phyloP scores from a whole-genome alignment of 2,113 vertebrate species.

The Saiga tatarica region DNA sequence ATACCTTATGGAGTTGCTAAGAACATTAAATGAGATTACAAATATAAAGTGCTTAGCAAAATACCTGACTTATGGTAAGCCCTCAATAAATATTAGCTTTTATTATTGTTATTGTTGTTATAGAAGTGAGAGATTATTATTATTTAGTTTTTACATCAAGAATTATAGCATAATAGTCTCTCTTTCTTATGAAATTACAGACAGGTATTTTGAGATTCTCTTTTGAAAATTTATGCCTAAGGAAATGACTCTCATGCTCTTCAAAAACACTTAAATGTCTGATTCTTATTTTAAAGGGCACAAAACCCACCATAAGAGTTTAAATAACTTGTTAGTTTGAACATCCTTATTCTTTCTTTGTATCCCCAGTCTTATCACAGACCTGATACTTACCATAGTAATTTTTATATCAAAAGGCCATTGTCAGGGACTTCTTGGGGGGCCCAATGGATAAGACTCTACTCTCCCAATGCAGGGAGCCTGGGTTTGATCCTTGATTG shows the following conservation, averaged over 20 bases:
- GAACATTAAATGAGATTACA: background rate
- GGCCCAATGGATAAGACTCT: background rate
- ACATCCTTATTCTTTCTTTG: background rate
- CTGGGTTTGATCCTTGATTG: background rate
- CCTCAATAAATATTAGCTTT: background rate
- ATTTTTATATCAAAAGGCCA: background rate
- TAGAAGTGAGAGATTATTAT: background rate
- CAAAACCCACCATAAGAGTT: background rate
- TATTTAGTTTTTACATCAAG: background rate
- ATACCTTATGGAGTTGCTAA: background rate
- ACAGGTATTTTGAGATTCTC: background rate
- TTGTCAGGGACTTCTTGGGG: background rate
- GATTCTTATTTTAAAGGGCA: background rate
- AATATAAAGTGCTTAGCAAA: background rate
- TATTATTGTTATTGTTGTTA: background rate
- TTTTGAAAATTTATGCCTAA: constrained; percentile 21
- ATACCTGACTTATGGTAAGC: background rate
- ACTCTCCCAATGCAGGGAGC: background rate
- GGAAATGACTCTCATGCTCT: background rate
- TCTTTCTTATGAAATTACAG: background rate
- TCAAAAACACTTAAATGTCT: constrained; percentile 19
- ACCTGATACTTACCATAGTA: background rate
- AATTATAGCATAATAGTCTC: constrained; percentile 4
- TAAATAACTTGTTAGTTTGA: background rate
- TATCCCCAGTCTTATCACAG: background rate